phyloP scores from a whole-genome alignment of 1,140 invertebrate species.

The Hylyphantes graminicola region DNA sequence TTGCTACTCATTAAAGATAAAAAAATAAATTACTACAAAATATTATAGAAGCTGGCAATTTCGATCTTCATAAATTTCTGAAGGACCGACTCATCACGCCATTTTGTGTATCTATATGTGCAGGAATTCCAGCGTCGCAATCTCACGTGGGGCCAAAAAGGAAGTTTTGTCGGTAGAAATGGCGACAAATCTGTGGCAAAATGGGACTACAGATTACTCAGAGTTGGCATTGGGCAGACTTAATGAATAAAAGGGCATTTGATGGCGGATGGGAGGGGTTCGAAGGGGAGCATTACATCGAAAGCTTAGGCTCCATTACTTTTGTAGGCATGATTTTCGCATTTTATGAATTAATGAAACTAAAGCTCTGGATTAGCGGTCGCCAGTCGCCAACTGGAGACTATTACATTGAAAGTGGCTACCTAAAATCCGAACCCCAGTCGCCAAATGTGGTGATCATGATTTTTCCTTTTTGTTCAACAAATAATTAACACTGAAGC shows the following conservation, averaged over 20 bases:
- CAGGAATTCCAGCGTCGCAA: slow-evolving; percentile 2
- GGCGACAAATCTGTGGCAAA: slow-evolving; percentile 19
- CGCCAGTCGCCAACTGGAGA: too few species aligned
- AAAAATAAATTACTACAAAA: neutral
- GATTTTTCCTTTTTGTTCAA: too few species aligned
- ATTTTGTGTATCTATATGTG: neutral
- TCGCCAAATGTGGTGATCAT: too few species aligned
- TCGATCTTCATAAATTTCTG: slow-evolving; percentile 25
- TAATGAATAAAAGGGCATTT: neutral
- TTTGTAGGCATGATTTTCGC: too few species aligned
- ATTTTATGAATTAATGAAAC: too few species aligned
- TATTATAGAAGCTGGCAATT: slow-evolving; percentile 3
- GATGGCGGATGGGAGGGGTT: too few species aligned
- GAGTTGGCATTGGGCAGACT: neutral
- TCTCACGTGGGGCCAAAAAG: slow-evolving; percentile 1
- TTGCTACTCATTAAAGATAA: slow-evolving; percentile 3
- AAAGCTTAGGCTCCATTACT: too few species aligned
- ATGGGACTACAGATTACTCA: neutral
- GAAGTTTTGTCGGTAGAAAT: slow-evolving; percentile 13
- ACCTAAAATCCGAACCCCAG: too few species aligned
- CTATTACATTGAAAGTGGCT: too few species aligned
- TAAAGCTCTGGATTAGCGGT: too few species aligned
- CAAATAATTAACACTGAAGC: too few species aligned
- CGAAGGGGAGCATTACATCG: too few species aligned
- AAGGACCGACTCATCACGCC: neutral